phyloP scores from a whole-genome alignment of 2,888 invertebrate species.

The Trachelus iudaicus region DNA sequence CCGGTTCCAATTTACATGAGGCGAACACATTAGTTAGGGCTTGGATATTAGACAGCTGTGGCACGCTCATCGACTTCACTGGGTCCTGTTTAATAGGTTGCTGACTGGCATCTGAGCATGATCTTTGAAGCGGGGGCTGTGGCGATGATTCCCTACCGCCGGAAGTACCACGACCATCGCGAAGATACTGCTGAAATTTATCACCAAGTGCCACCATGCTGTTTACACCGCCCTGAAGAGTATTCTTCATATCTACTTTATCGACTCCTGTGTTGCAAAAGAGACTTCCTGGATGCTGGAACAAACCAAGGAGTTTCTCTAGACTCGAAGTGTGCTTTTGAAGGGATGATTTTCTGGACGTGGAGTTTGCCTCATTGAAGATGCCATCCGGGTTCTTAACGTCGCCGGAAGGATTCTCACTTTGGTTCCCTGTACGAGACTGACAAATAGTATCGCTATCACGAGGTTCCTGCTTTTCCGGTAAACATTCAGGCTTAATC shows the following conservation, averaged over 20 bases:
- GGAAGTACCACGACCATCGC: slow-evolving; percentile 35
- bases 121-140: slow-evolving; percentile 27
- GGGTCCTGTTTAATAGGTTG: slow-evolving; percentile 25
- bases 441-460: background rate
- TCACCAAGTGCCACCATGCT: slow-evolving; percentile 48
- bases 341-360: slow-evolving; percentile 53
- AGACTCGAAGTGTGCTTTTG: slow-evolving; percentile 69
- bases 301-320: slow-evolving; percentile 74
- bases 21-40: slow-evolving; percentile 33
- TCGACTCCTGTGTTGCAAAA: slow-evolving; percentile 67
- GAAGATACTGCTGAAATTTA: slow-evolving; percentile 49
- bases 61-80: slow-evolving; percentile 42
- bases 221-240: slow-evolving; percentile 44
- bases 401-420: background rate
- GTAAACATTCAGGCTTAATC: background rate
- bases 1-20: slow-evolving; percentile 30
- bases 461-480: background rate
- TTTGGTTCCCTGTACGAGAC: background rate
- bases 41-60: slow-evolving; percentile 41
- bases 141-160: slow-evolving; percentile 14
- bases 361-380: slow-evolving; percentile 41
- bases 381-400: background rate
- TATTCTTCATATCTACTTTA: slow-evolving; percentile 36
- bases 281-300: slow-evolving; percentile 73
- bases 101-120: slow-evolving; percentile 30